A percentile compares a stretch with the other conserved stretches of the same genome.
These are phyloP conservation scores for Acrobasis suavella DNA, from an alignment of 2,888 invertebrate genomes.

Conservation along the genomic window DNA sequence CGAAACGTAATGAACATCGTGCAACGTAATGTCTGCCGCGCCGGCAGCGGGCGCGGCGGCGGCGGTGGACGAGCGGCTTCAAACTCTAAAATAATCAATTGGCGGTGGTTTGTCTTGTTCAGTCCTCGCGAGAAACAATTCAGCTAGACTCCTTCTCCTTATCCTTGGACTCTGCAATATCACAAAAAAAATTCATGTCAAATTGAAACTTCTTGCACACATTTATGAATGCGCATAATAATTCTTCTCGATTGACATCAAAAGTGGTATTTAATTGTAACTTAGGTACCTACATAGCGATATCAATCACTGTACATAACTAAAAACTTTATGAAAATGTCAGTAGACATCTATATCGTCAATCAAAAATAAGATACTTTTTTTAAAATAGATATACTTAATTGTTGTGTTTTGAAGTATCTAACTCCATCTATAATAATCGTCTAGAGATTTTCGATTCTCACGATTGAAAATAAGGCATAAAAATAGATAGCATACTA, in stretches of 20 bases:
- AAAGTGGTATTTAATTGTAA: background rate
- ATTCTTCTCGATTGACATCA: background rate
- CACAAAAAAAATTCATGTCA: background rate
- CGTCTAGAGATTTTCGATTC: background rate
- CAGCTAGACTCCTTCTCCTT: conserved; percentile 87
- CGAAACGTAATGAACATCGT: conserved; percentile 60
- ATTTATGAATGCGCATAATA: background rate
- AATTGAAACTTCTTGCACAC: background rate
- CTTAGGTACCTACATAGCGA: no score
- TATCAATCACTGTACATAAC: no score
- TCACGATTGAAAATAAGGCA: background rate
- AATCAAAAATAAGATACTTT: background rate
- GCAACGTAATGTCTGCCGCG: conserved; percentile 63
- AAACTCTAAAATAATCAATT: conserved; percentile 78
- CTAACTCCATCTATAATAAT: no score
- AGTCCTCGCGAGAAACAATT: conserved; percentile 75
- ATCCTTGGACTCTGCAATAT: conserved; percentile 85
- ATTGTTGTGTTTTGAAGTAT: no score
- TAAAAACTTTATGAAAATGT: no score
- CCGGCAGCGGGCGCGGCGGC: conserved; percentile 43
- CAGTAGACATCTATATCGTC: background rate
- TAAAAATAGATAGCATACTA: background rate
- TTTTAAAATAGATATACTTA: no score
- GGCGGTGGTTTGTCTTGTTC: conserved; percentile 81
- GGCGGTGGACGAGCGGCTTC: conserved; percentile 49